Base-by-base conservation (phyloP, 2,888 invertebrate species). In the Masnerella sp. region DNA sequence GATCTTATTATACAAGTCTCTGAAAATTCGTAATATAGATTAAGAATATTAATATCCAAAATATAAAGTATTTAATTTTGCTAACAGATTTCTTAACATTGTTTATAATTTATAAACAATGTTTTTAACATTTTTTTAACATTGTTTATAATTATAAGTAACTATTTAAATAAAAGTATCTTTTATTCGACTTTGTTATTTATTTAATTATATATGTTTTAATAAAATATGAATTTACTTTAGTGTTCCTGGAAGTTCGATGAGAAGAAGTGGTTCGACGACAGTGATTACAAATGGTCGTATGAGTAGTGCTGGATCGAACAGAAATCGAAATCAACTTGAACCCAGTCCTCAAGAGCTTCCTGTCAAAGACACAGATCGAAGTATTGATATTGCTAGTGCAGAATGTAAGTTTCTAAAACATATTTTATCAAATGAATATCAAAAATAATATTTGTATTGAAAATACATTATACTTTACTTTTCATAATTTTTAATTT, bases 351-450 rank as follows among this genome's bases (percentile, higher is more conserved):
- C 86, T 17, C 85, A 86, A 43, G 88, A 88, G 54, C 81, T 88
- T 67, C 87, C 88, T 49, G 86, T 87, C 28, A 88, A 88, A 81
- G 89, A 89, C 77, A 85, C 87, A 9, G 88, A 87, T 75, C 82
- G 81, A 74, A 80, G 83, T 43, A 84, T 87, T 51, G 88, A 90
- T 80, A 85, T 89, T 69, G 85, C 88, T 68, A 89, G 88, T 81
- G 89, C 89, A 54, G 89, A 90, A 80, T 82, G 90, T 90, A 86
- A 89, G 88, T 67, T 8, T 45, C 17, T 42, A 58, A 2, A 28
- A 25, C 43, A 43, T 34, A 34, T 25, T 14, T 36, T 7, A n/a
- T n/a, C n/a, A n/a, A n/a, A n/a, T n/a, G n/a, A n/a, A n/a, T n/a
- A n/a, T n/a, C n/a, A n/a, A n/a, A n/a, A n/a, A n/a, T n/a, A n/a